Percentiles rank a stretch among this genome's conserved stretches.
Evolutionary conservation across 2,888 invertebrate species (phyloP).

Genomic region (Oscheius sp.): DNA sequence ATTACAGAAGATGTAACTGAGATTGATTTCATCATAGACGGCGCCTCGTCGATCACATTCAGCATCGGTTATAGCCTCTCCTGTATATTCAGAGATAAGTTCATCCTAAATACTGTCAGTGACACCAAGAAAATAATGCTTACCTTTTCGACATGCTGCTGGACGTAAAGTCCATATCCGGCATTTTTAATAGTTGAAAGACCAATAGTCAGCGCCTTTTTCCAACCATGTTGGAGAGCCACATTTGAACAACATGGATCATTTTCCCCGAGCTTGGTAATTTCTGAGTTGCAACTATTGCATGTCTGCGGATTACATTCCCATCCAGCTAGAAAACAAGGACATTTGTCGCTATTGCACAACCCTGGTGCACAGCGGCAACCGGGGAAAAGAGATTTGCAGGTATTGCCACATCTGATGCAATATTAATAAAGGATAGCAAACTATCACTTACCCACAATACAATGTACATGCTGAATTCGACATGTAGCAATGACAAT

Average conservation of each 20-base stretch:
- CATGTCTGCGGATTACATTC: slow-evolving; percentile 36
- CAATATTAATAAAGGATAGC: neutral
- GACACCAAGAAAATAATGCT: neutral
- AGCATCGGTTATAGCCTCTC: slow-evolving; percentile 93
- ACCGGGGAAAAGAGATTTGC: slow-evolving; percentile 30
- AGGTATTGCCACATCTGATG: slow-evolving; percentile 25
- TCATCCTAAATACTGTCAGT: slow-evolving; percentile 78
- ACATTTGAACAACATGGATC: slow-evolving; percentile 5
- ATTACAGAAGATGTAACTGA: slow-evolving; percentile 89
- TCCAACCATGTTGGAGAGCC: slow-evolving; percentile 1
- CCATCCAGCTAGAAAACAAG: slow-evolving; percentile 31
- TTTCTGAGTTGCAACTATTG: slow-evolving; percentile 7
- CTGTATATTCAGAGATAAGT: slow-evolving; percentile 99
- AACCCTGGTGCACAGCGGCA: slow-evolving; percentile 27
- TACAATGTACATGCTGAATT: slow-evolving; percentile 19
- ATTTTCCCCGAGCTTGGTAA: neutral
- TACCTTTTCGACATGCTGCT: slow-evolving; percentile 7
- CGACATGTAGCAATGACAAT: slow-evolving; percentile 17
- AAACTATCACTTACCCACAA: slow-evolving; percentile 12
- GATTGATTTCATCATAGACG: slow-evolving; percentile 99
- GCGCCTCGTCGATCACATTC: slow-evolving; percentile 98
- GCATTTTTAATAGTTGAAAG: slow-evolving; percentile 24
- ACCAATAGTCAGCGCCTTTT: slow-evolving; percentile 11
- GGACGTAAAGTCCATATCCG: slow-evolving; percentile 22
- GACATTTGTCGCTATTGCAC: slow-evolving; percentile 11